Evolutionary conservation across 2,888 invertebrate species (phyloP), one percentile per base, ranked within the genome.

Genomic region (Sinelater perroti): DNA sequence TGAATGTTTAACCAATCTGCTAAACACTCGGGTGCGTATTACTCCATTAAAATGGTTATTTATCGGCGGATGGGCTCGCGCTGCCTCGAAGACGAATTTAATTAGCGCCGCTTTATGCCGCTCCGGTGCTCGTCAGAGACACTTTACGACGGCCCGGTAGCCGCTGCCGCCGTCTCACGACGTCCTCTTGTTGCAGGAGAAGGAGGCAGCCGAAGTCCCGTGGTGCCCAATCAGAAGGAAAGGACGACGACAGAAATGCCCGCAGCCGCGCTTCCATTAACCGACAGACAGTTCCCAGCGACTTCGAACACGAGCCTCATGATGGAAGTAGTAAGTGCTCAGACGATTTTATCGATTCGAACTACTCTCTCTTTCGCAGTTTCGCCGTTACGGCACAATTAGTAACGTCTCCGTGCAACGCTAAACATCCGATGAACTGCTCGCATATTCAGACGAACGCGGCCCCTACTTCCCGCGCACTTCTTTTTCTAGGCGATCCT

Each of bases 251-350:
- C 65, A 33, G 66, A 67, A 57, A 67, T 67, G 68, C 64, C 66
- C 49, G 58, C 62, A 50, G 59, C 64, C 13, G 46, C 57, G 24
- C 60, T 66, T 44, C 66, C 67, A 49, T 59, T 63, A 50, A 58
- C 54, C 50, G 67, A 65, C 51, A 63, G 66, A 46, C 64, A 66
- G 54, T 64, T 67, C 60, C 61, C 62, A 57, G 64, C 67, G 33
- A 62, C 62, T 31, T 66, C 66, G 24, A 47, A 61, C 30, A 63
- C 66, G 31, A 55, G 59, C 28, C 54, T 60, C 31, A 62, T 68
- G 51, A 66, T 68, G 67, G 67, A 68, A 62, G 67, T 68, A 63
- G 68, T 68, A 63, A 65, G 67, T 67, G 52, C 30, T 18, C 45
- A 45, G 45, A 38, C 47, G 42, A 45, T 20, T 40, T 57, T 52